A percentile compares a stretch with the other conserved stretches of the same genome.
phyloP scores from a whole-genome alignment of 2,888 invertebrate genomes.

The Nematopogon swammerdamellus region DNA sequence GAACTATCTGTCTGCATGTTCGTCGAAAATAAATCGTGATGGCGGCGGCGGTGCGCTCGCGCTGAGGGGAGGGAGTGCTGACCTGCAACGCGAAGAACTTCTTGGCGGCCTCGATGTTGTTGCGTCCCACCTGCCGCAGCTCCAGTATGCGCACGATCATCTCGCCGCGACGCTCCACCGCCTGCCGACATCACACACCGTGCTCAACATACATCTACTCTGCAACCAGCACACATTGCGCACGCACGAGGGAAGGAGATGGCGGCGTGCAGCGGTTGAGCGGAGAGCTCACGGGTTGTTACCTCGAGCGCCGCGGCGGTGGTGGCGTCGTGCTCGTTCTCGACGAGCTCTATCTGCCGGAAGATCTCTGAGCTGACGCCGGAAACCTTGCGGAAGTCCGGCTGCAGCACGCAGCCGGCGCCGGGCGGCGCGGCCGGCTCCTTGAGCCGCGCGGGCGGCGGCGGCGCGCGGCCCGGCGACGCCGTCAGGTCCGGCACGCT shows the following conservation, averaged over 20 bases:
- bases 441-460: constrained; percentile 56
- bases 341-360: constrained; percentile 94
- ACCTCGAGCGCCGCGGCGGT: constrained; percentile 89
- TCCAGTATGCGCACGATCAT: constrained; percentile 93
- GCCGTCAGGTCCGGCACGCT: constrained; percentile 90
- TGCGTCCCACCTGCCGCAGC: constrained; percentile 81
- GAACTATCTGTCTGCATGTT: too few relatives aligned
- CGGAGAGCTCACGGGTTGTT: too few relatives aligned
- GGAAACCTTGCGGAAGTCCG: constrained; percentile 94
- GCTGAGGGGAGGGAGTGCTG: too few relatives aligned
- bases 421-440: constrained; percentile 64
- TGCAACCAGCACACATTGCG: constrained; percentile 2
- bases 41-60: too few relatives aligned
- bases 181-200: too few relatives aligned
- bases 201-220: constrained; percentile 11
- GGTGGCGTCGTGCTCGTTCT: constrained; percentile 92
- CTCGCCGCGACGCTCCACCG: constrained; percentile 89
- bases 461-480: constrained; percentile 80
- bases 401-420: constrained; percentile 78
- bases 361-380: constrained; percentile 96
- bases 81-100: constrained; percentile 80
- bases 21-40: too few relatives aligned
- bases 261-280: too few relatives aligned
- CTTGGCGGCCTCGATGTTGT: constrained; percentile 83
- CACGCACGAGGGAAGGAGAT: too few relatives aligned